Percentiles rank a stretch among this genome's conserved stretches.
Conservation (phyloP, 2,797 vertebrate genomes). For the Anomalospiza imberbis region DNA sequence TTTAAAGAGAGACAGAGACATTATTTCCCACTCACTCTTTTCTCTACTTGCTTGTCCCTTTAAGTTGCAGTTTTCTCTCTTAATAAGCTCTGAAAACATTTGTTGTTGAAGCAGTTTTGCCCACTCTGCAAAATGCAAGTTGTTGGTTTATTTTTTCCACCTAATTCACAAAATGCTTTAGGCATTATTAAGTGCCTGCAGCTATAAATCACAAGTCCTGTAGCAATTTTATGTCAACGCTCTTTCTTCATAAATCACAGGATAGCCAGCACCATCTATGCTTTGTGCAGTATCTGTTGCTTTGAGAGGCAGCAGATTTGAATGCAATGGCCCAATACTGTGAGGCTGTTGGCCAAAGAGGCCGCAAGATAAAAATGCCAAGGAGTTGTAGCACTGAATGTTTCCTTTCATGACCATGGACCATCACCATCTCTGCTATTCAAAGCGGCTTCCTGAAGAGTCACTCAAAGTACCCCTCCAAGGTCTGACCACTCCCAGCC, state of each 20-base stretch:
- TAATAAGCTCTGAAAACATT: slow-evolving; percentile 31
- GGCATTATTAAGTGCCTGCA: background rate
- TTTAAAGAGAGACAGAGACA: background rate
- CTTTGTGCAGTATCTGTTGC: background rate
- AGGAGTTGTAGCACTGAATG: fast-evolving
- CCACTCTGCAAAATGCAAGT: slow-evolving; percentile 24
- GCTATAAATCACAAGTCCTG: background rate
- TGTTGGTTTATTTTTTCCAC: background rate
- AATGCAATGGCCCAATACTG: background rate
- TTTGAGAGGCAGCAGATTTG: background rate
- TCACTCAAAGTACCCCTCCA: background rate
- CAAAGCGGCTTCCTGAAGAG: background rate
- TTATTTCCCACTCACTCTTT: background rate
- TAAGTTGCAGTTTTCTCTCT: slow-evolving; percentile 21
- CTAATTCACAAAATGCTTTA: background rate
- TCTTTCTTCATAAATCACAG: background rate
- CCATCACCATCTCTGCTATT: background rate
- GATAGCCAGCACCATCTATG: background rate
- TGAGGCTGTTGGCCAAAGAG: too few species aligned
- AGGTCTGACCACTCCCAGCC: background rate
- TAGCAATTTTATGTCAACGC: background rate
- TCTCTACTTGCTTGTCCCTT: background rate
- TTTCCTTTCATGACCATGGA: background rate
- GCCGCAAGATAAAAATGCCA: background rate
- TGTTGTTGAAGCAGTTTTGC: slow-evolving; percentile 13